Percentiles rank a stretch among this genome's conserved stretches.
phyloP scores from a whole-genome alignment of 2,797 vertebrate species.

The Meriones psammophilus region DNA sequence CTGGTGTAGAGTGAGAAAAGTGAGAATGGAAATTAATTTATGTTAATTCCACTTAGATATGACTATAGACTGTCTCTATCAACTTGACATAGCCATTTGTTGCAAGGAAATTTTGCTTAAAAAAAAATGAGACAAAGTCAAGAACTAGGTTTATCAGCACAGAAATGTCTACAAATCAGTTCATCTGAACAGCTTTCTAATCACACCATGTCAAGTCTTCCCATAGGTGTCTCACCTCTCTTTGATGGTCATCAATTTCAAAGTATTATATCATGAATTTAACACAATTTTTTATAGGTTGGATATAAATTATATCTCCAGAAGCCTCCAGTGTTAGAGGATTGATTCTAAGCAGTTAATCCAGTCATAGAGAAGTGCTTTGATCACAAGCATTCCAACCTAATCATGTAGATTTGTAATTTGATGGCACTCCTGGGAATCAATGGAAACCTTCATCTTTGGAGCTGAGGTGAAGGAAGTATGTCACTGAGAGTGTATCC shows the following conservation, averaged over 20 bases:
- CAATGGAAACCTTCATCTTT: not conserved
- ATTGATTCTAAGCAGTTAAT: not conserved
- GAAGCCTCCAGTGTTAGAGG: not conserved
- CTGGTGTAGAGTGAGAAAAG: not conserved
- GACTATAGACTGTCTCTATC: not conserved
- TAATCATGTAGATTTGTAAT: not conserved
- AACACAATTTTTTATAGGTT: not conserved
- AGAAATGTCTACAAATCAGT: not conserved
- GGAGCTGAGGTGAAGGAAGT: not conserved
- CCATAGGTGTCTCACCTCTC: not conserved
- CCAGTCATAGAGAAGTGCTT: not conserved
- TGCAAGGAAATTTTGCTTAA: not conserved
- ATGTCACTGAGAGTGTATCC: not conserved
- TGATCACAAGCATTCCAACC: too few relatives aligned
- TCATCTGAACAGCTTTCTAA: conserved; percentile 10
- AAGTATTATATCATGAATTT: not conserved
- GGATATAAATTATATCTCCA: not conserved
- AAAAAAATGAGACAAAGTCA: conserved; percentile 1
- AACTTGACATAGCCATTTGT: not conserved
- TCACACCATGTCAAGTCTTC: not conserved
- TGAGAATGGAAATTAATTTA: not conserved
- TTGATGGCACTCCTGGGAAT: not conserved
- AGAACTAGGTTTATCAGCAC: not conserved
- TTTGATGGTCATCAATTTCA: not conserved
- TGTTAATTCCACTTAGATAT: not conserved